phyloP scores from a whole-genome alignment of 2,888 invertebrate genomes.

The Ophion ventricosus region DNA sequence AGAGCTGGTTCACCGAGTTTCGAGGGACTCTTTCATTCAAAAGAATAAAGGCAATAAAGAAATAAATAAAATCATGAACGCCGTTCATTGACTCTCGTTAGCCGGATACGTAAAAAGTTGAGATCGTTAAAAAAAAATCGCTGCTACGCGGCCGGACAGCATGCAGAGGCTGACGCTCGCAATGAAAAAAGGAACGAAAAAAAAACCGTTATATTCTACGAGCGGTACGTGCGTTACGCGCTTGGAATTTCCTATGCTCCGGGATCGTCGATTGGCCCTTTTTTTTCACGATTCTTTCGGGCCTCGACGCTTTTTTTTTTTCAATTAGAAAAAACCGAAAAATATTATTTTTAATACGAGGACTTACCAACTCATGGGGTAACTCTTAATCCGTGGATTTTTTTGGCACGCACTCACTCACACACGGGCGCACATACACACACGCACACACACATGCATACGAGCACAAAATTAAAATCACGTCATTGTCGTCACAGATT shows the following conservation, averaged over 20 bases:
- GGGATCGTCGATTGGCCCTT: constrained; percentile 55
- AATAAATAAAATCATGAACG: background rate
- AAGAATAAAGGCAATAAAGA: constrained; percentile 4
- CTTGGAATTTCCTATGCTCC: constrained; percentile 72
- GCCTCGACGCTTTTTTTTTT: background rate
- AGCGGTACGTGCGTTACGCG: constrained; percentile 75
- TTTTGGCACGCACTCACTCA: constrained; percentile 40
- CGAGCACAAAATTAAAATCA: constrained; percentile 51
- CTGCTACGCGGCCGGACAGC: background rate
- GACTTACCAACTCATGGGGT: constrained; percentile 66
- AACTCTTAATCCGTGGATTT: constrained; percentile 67
- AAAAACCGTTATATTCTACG: constrained; percentile 78
- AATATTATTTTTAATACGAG: constrained; percentile 1
- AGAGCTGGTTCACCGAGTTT: constrained; percentile 56
- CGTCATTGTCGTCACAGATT: constrained; percentile 63
- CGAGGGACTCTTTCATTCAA: constrained; percentile 3
- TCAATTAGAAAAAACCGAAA: background rate
- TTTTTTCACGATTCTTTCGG: background rate
- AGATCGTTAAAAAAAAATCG: background rate
- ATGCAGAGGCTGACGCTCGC: constrained; percentile 61
- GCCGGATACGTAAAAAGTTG: background rate
- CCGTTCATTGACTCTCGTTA: constrained; percentile 12
- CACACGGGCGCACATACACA: constrained; percentile 14
- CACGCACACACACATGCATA: background rate
- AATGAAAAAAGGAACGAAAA: constrained; percentile 61